Percentiles rank a stretch among this genome's conserved stretches.
These are phyloP conservation scores for Actenoides hombroni DNA, from an alignment of 2,113 vertebrate species.

Conservation along the genomic window DNA sequence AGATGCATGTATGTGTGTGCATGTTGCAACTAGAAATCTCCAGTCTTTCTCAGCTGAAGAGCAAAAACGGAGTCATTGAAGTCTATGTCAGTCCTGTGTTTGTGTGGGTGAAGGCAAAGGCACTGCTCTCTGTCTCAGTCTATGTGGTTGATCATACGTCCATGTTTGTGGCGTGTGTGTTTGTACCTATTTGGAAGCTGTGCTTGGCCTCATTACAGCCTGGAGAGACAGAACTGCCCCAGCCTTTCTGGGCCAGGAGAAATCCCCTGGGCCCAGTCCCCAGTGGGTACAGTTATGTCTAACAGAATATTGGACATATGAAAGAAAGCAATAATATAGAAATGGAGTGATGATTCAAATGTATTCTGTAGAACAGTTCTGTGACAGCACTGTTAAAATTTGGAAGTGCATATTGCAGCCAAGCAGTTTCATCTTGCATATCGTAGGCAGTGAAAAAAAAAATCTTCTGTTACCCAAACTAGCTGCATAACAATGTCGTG, in stretches of 20 bases:
- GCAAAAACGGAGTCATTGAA: neutral
- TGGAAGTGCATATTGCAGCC: neutral
- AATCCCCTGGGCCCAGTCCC: neutral
- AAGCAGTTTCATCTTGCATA: neutral
- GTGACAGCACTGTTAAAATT: neutral
- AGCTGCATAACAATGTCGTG: neutral
- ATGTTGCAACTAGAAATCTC: neutral
- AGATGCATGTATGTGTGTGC: neutral
- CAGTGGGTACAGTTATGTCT: neutral
- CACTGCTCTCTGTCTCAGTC: neutral
- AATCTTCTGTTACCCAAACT: neutral
- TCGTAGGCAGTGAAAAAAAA: neutral
- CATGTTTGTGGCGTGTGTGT: neutral
- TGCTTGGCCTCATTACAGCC: neutral
- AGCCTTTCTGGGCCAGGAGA: accelerated
- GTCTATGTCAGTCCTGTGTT: neutral
- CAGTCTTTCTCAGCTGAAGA: neutral
- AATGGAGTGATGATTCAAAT: neutral
- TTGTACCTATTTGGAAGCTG: neutral
- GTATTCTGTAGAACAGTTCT: neutral
- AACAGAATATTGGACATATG: neutral
- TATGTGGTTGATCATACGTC: neutral
- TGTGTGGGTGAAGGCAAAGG: neutral
- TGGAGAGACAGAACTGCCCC: neutral
- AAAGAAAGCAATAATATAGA: neutral